Percentiles rank a stretch among this genome's conserved stretches.
Evolutionary conservation across 2,888 invertebrate species (phyloP).

Genomic region (Rotaria magnacalcarata): DNA sequence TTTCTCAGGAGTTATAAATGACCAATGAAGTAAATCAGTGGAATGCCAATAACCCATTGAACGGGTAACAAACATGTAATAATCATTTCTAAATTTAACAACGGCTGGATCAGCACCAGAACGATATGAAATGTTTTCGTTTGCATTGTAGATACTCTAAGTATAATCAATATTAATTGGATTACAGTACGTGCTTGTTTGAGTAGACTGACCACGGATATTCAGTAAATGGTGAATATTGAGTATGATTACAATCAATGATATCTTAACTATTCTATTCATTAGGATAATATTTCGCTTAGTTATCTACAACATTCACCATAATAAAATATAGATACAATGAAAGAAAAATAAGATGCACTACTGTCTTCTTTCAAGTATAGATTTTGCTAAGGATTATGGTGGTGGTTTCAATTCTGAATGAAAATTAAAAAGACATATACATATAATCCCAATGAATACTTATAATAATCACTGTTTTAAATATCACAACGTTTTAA

Average conservation of each 20-base stretch:
- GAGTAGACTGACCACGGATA: not conserved
- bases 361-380: too few relatives aligned
- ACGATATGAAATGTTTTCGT: constrained; percentile 3
- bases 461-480: too few relatives aligned
- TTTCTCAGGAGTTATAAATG: constrained; percentile 15
- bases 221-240: not conserved
- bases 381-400: too few relatives aligned
- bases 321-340: too few relatives aligned
- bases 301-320: too few relatives aligned
- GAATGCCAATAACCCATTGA: constrained; percentile 27
- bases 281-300: too few relatives aligned
- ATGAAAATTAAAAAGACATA: too few relatives aligned
- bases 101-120: constrained; percentile 13
- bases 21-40: constrained; percentile 12
- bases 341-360: too few relatives aligned
- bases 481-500: too few relatives aligned
- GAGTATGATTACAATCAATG: not conserved
- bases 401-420: too few relatives aligned
- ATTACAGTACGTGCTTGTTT: not conserved
- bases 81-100: constrained; percentile 15
- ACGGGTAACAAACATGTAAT: constrained; percentile 21
- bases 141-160: not conserved
- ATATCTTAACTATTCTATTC: too few relatives aligned
- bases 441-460: too few relatives aligned
- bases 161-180: constrained; percentile 13